Conservation (phyloP, 2,113 vertebrate species). For the Pollimyrus isidori region DNA sequence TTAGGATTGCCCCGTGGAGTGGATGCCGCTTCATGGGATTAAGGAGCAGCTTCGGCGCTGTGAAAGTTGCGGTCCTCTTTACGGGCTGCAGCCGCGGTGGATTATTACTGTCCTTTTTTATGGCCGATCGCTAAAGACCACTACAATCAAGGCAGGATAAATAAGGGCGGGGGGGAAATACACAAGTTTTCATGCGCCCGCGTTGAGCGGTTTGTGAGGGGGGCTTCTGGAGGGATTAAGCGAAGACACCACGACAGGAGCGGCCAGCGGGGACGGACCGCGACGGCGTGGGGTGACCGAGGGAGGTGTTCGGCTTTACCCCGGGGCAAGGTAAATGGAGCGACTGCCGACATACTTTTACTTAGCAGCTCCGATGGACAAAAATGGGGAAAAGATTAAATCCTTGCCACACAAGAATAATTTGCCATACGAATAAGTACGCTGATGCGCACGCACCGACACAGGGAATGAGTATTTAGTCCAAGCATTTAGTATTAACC, state of each 20-base stretch:
- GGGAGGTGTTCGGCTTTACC: constrained; percentile 28
- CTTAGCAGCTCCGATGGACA: background rate
- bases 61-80: constrained; percentile 21
- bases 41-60: constrained; percentile 22
- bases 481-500: background rate
- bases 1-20: constrained; percentile 15
- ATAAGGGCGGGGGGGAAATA: background rate
- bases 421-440: background rate
- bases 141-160: constrained; percentile 6
- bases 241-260: constrained; percentile 1
- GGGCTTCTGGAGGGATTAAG: background rate
- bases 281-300: constrained; percentile 32
- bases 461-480: background rate
- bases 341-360: background rate
- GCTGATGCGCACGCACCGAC: background rate
- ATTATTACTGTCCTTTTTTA: background rate
- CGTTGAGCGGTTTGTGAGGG: background rate
- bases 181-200: background rate
- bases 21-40: constrained; percentile 31
- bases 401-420: background rate
- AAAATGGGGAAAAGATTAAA: background rate
- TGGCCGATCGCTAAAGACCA: constrained; percentile 2
- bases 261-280: constrained; percentile 33
- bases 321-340: constrained; percentile 39
- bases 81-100: background rate